Percentiles rank a stretch among this genome's conserved stretches.
These are phyloP conservation scores for Symphodus melops DNA, from an alignment of 2,113 vertebrate species.

Conservation along the genomic window DNA sequence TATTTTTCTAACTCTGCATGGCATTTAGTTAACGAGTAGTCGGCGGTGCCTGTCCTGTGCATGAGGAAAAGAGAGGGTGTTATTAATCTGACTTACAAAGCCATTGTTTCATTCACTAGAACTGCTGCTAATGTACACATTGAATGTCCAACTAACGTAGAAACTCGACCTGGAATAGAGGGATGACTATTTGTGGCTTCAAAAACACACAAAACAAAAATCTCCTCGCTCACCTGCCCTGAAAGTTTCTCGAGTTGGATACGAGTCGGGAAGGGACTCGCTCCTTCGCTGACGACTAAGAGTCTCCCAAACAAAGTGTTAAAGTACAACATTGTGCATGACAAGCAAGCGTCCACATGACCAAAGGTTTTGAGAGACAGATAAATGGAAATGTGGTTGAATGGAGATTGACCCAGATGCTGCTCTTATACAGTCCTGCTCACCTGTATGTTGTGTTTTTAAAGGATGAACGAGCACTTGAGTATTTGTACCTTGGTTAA, in stretches of 20 bases:
- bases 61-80: conserved; percentile 70
- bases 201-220: neutral
- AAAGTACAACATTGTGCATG: conserved; percentile 56
- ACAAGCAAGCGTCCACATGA: conserved; percentile 67
- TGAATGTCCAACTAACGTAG: conserved; percentile 79
- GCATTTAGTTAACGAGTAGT: conserved; percentile 58
- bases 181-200: conserved; percentile 53
- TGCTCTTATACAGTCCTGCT: conserved; percentile 74
- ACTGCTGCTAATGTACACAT: conserved; percentile 80
- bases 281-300: conserved; percentile 24
- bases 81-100: conserved; percentile 71
- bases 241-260: conserved; percentile 39
- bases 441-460: conserved; percentile 73
- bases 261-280: conserved; percentile 23
- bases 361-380: conserved; percentile 73
- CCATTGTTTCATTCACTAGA: conserved; percentile 74
- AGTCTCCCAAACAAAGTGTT: conserved; percentile 53
- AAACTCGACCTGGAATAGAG: conserved; percentile 50
- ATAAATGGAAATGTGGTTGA: conserved; percentile 56
- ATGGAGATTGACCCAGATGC: conserved; percentile 65
- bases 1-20: conserved; percentile 79
- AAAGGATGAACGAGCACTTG: conserved; percentile 60
- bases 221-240: conserved; percentile 26
- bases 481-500: conserved; percentile 74
- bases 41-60: conserved; percentile 73